Evolutionary conservation across 2,113 vertebrate species (phyloP), one percentile per base, ranked within the genome.

Genomic region (Seriola aureovittata): DNA sequence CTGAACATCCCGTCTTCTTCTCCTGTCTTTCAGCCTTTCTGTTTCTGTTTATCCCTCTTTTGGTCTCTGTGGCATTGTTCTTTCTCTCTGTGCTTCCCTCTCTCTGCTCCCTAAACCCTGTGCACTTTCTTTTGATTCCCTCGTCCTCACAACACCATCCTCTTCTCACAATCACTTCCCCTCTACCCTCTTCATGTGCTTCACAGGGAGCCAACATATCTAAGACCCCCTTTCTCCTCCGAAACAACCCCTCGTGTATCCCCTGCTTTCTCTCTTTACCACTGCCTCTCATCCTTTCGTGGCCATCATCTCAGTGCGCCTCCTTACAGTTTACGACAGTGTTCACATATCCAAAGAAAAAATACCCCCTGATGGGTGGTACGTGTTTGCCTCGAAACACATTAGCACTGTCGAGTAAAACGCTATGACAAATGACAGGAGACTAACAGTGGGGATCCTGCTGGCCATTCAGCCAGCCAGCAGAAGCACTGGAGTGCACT

Each of bases 361-460:
- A 84, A 66, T 46, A 71, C 77, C 55, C 74, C 88, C 74, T 21
- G 13, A 84, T 71, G 91, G 62, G 87, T 72, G 79, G 71, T 80
- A 57, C 32, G 38, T 85, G 80, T 89, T 91, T 66, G 68, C 71
- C 80, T 90, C 69, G 36, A 82, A 89, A 84, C 80, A 81, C 89
- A 91, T 93, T 93, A 93, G 88, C 88, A 44, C 73, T 52, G 85
- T 83, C 50, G 75, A 89, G 88, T 85, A 89, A 90, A 91, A 82
- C 57, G 11, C 78, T 46, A 73, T 87, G 89, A 88, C 85, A 91
- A 91, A 94, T 88, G 88, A 91, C 85, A 87, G 78, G 78, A 87
- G 87, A 63, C 69, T 48, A 85, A 78, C 91, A 84, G 90, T 59
- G 67, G 84, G 91, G 84, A 78, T 76, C 75, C 85, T 75, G 81